phyloP scores from a whole-genome alignment of 23 tunicate species.

The Ciona savignyi region DNA sequence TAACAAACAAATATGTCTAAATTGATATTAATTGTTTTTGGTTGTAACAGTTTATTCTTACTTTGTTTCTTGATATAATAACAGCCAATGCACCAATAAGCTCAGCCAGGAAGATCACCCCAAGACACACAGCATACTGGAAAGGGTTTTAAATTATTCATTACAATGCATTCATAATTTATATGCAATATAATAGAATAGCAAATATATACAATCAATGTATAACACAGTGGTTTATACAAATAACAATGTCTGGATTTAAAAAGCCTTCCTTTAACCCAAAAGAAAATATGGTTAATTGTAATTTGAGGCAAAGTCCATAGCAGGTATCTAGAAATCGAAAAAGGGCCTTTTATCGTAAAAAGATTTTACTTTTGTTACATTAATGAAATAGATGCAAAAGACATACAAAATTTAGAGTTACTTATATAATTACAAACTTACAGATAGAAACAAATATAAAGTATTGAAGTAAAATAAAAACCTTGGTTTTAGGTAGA shows the following conservation, averaged over 20 bases:
- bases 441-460: background rate
- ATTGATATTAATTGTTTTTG: background rate
- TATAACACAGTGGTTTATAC: no score
- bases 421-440: background rate
- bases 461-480: background rate
- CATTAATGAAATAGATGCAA: background rate
- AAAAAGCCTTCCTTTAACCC: no score
- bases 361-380: background rate
- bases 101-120: slow-evolving; percentile 56
- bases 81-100: slow-evolving; percentile 59
- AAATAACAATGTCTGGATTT: no score
- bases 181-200: no score
- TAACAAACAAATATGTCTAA: background rate
- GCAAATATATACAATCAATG: no score
- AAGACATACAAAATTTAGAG: background rate
- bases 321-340: no score
- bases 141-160: slow-evolving; percentile 8
- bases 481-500: no score
- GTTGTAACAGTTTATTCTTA: slow-evolving; percentile 1
- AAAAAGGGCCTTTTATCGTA: background rate
- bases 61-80: slow-evolving; percentile 35
- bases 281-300: no score
- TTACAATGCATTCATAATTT: background rate
- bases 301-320: no score
- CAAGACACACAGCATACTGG: slow-evolving; percentile 52